Conservation (phyloP, 2,113 vertebrate species). For the Falcunculus frontatus region DNA sequence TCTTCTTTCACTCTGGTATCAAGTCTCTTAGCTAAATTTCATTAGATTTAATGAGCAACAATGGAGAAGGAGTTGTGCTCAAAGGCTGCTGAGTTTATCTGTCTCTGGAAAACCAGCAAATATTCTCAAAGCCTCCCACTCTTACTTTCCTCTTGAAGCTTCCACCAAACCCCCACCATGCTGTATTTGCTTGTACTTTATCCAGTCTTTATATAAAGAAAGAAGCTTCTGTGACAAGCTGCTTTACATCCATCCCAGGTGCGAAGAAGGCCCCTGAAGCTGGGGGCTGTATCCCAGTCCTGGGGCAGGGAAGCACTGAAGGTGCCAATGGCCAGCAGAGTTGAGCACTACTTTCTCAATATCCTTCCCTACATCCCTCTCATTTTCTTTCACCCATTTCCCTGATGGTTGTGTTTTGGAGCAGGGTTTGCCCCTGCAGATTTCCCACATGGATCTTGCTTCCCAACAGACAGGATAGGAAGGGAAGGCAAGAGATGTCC, state of each 20-base stretch:
- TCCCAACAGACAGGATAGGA: rapidly evolving
- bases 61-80: background rate
- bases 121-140: background rate
- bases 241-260: background rate
- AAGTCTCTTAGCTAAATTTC: background rate
- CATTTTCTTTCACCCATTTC: background rate
- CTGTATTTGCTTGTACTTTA: background rate
- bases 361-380: background rate
- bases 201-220: background rate
- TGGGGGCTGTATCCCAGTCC: background rate
- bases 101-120: background rate
- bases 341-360: background rate
- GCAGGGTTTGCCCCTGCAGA: background rate
- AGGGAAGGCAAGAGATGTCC: background rate
- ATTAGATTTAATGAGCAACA: background rate
- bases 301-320: rapidly evolving
- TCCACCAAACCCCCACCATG: background rate
- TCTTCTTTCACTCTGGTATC: background rate
- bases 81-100: background rate
- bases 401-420: background rate
- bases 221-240: background rate
- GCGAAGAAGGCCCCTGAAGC: rapidly evolving
- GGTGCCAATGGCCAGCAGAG: background rate
- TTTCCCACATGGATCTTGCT: background rate
- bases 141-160: background rate